Conservation (phyloP, 2,113 vertebrate species). For the Eretmochelys imbricata region DNA sequence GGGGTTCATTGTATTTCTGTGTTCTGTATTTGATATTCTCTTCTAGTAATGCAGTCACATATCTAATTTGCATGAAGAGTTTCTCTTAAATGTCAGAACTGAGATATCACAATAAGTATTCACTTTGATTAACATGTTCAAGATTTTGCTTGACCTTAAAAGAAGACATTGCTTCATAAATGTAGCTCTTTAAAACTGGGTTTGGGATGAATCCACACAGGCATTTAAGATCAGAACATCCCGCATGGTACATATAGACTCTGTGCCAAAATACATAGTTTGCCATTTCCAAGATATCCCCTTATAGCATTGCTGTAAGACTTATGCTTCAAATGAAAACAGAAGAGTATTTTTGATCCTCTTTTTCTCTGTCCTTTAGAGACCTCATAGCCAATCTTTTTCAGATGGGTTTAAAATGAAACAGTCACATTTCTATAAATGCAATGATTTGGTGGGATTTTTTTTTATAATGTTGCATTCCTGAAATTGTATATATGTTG, state of each 20-base stretch:
- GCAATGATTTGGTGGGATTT: neutral
- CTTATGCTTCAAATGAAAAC: slow-evolving; percentile 24
- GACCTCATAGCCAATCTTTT: neutral
- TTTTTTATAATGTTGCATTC: neutral
- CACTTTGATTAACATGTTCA: slow-evolving; percentile 79
- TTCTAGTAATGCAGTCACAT: slow-evolving; percentile 76
- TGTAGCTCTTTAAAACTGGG: slow-evolving; percentile 55
- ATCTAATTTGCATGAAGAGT: slow-evolving; percentile 80
- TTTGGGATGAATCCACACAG: neutral
- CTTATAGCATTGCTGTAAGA: neutral
- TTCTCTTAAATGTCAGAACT: slow-evolving; percentile 82
- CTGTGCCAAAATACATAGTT: slow-evolving; percentile 13
- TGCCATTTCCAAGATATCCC: neutral
- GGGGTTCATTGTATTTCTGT: slow-evolving; percentile 69
- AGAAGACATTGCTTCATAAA: slow-evolving; percentile 72
- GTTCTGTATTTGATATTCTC: slow-evolving; percentile 75
- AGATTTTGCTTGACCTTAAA: slow-evolving; percentile 79
- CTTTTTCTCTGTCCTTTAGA: neutral
- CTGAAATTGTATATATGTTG: neutral
- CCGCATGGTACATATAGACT: neutral
- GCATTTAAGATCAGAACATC: slow-evolving; percentile 46
- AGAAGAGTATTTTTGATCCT: neutral
- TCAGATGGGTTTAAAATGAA: neutral
- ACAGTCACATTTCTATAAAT: neutral
- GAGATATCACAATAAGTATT: slow-evolving; percentile 79